Percentiles rank a stretch among this genome's conserved stretches.
Evolutionary conservation across 30 jellyfish, hydroid and myxozoan species (phyloP).

Genomic region (Pelagia noctiluca): DNA sequence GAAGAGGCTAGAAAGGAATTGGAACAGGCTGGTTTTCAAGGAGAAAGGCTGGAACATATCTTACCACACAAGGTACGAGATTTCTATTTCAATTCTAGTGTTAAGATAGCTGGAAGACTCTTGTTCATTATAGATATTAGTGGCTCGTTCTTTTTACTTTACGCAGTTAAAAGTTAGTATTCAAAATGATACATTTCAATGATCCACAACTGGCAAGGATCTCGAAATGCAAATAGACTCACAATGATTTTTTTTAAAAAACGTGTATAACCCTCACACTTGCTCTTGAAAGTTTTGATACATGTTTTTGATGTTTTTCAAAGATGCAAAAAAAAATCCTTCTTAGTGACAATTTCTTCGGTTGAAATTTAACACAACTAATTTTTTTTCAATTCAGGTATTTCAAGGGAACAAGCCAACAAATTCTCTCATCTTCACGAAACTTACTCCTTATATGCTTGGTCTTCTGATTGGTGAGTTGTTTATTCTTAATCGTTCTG

Average conservation of each 20-base stretch:
- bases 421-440: constrained; percentile 82
- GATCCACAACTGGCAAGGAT: too few species aligned
- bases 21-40: constrained; percentile 58
- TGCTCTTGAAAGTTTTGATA: too few species aligned
- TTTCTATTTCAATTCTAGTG: not conserved
- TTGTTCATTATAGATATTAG: not conserved
- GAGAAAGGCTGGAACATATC: constrained; percentile 61
- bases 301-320: constrained; percentile 1
- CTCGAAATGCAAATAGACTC: too few species aligned
- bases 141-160: too few species aligned
- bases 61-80: constrained; percentile 85
- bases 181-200: too few species aligned
- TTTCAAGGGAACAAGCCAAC: constrained; percentile 98
- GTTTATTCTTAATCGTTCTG: too few species aligned
- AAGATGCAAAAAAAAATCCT: too few species aligned
- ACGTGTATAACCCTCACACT: not conserved
- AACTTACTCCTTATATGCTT: constrained; percentile 92
- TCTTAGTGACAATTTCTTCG: too few species aligned
- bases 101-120: not conserved
- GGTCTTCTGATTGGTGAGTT: constrained; percentile 94
- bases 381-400: constrained; percentile 42
- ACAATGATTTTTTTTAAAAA: not conserved
- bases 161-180: too few species aligned
- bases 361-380: too few species aligned
- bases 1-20: constrained; percentile 91